phyloP scores from a whole-genome alignment of 2,888 invertebrate species.

The Horisme vitalbata region DNA sequence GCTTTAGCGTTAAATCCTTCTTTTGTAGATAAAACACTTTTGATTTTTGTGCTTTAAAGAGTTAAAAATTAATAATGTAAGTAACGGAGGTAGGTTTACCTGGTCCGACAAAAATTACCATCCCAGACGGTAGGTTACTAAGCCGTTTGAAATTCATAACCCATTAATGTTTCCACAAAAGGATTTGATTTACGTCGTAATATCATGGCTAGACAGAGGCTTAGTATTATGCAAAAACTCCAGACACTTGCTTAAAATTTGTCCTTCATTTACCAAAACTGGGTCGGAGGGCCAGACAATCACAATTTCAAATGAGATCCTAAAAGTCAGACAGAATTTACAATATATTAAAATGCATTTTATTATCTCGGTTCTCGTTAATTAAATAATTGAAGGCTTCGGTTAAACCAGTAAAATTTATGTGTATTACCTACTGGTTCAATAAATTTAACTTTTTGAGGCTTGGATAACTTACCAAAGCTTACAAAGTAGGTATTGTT shows the following conservation, averaged over 20 bases:
- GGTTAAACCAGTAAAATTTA: no score
- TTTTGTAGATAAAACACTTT: no score
- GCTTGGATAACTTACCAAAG: no score
- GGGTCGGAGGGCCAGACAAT: constrained; percentile 78
- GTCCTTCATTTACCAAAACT: constrained; percentile 72
- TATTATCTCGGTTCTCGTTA: constrained; percentile 35
- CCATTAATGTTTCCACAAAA: constrained; percentile 23
- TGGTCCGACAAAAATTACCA: constrained; percentile 10
- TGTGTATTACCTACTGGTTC: no score
- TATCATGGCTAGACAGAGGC: constrained; percentile 63
- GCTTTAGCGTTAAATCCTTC: no score
- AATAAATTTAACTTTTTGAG: constrained; percentile 24
- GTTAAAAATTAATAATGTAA: no score
- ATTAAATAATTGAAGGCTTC: constrained; percentile 30
- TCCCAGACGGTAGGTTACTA: constrained; percentile 7
- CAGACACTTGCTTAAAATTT: constrained; percentile 68
- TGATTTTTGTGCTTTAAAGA: no score
- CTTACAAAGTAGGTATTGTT: no score
- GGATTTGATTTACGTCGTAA: constrained; percentile 39
- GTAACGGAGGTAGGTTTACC: background rate
- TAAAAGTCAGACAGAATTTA: constrained; percentile 50
- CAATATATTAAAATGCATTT: constrained; percentile 53
- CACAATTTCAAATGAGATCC: constrained; percentile 78
- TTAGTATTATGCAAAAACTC: constrained; percentile 70
- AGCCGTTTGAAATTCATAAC: constrained; percentile 20